Base-by-base conservation (phyloP, 2,113 vertebrate species). In the Crotalus helleri region DNA sequence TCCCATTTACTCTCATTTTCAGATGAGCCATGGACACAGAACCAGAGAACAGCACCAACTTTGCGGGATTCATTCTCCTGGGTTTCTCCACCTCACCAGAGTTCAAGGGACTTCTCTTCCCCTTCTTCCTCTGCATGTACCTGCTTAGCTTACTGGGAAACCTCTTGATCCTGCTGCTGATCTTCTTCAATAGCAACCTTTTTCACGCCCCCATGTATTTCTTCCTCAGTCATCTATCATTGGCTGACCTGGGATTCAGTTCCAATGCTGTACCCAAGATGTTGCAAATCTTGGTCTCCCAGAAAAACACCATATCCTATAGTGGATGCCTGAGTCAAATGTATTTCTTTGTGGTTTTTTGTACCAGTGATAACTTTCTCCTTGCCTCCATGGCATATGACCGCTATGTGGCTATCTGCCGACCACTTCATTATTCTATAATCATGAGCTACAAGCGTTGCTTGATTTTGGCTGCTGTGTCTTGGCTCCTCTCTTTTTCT, bases 331-430 rank as follows among this genome's bases (percentile, higher is more conserved):
- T 96, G 44, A 91, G 93, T 6, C 93, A 96, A 46, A 85, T 95
- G 11, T 96, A 95, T 74, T 95, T 96, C 85, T 96, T 96, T 85
- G 88, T 95, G 90, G 39, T 94, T 51, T 95, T 96, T 69, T 93
- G 91, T 69, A 91, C 91, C 46, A 46, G 93, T 6, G 95, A 96
- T 33, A 94, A 94, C 1, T 95, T 94, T 19, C 90, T 96, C 87
- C 91, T 96, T 74, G 96, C 92, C 8, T 69, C 74, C 87, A 96
- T 96, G 95, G 95, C 95, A 44, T 96, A 94, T 7, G 95, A 96
- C 85, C 59, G 69, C 87, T 96, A 95, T 1, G 11, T 95, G 87
- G 96, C 94, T 91, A 93, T 96, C 85, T 96, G 96, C 61, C 59
- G 64, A 61, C 95, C 95, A 0, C 94, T 96, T 44, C 94, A 93